A percentile compares a stretch with the other conserved stretches of the same genome.
Evolutionary conservation across 2,113 vertebrate genomes (phyloP).

Genomic region (Natator depressus): DNA sequence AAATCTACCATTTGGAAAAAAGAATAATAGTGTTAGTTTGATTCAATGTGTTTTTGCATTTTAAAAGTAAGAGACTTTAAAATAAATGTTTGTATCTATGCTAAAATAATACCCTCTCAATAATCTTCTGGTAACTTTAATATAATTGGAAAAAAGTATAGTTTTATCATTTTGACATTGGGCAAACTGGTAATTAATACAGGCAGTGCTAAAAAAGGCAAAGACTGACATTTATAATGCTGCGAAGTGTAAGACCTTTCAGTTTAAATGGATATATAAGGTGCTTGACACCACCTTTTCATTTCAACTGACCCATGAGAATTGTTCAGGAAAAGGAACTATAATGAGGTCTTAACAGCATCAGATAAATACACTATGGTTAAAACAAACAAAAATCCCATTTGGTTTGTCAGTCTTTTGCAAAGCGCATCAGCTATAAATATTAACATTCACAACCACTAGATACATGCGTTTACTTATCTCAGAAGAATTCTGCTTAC

Average conservation of each 20-base stretch:
- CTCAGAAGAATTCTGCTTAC: not conserved
- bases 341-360: not conserved
- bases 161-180: not conserved
- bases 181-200: not conserved
- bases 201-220: not conserved
- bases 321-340: not conserved
- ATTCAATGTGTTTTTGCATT: not conserved
- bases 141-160: not conserved
- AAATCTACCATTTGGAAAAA: not conserved
- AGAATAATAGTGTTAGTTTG: not conserved
- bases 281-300: not conserved
- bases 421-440: not conserved
- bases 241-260: not conserved
- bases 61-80: not conserved
- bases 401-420: not conserved
- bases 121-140: not conserved
- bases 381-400: constrained; percentile 14
- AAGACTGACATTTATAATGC: not conserved
- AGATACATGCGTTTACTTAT: not conserved
- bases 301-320: not conserved
- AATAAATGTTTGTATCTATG: not conserved
- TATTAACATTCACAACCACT: not conserved
- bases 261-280: not conserved
- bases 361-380: not conserved
- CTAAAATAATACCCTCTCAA: not conserved